Percentiles rank a stretch among this genome's conserved stretches.
These are phyloP conservation scores for Caenorhabditis sulstoni DNA, from an alignment of 2,888 invertebrate genomes.

Conservation along the genomic window DNA sequence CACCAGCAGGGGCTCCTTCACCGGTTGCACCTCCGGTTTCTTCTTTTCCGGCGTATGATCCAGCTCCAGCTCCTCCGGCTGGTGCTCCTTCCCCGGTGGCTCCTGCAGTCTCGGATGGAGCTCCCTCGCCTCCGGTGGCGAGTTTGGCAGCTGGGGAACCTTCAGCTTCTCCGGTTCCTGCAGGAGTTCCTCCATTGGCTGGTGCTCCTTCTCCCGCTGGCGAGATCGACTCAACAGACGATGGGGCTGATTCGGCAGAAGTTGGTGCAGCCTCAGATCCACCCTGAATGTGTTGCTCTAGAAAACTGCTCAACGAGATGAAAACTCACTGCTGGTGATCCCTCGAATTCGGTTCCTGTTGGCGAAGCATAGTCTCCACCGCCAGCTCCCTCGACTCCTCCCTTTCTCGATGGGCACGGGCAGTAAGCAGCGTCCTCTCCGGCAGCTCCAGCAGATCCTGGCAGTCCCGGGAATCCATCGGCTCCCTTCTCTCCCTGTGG, in stretches of 20 bases:
- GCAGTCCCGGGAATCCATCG: slow-evolving; percentile 71
- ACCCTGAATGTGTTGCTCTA: slow-evolving; percentile 21
- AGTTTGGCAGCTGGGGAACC: slow-evolving; percentile 2
- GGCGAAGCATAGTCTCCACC: slow-evolving; percentile 41
- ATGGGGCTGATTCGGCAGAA: neutral
- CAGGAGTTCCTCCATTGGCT: neutral
- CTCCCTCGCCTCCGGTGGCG: slow-evolving; percentile 4
- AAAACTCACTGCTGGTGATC: slow-evolving; percentile 40
- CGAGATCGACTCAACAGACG: neutral
- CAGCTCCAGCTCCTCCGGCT: neutral
- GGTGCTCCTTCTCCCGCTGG: slow-evolving; percentile 45
- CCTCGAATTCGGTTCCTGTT: slow-evolving; percentile 39
- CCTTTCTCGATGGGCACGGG: slow-evolving; percentile 65
- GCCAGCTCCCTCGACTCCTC: slow-evolving; percentile 42
- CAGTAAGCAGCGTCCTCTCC: slow-evolving; percentile 68
- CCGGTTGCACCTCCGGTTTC: neutral
- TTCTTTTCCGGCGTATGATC: no score
- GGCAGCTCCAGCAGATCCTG: slow-evolving; percentile 66
- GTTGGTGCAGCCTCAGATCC: neutral
- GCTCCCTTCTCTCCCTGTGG: slow-evolving; percentile 70
- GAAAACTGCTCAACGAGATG: no score
- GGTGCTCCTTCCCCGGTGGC: slow-evolving; percentile 8
- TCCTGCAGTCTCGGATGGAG: slow-evolving; percentile 6
- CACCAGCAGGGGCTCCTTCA: slow-evolving; percentile 10
- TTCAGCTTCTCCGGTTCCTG: neutral